Evolutionary conservation across 2,797 vertebrate genomes (phyloP).

Genomic region (Dendrocincla tyrannina): DNA sequence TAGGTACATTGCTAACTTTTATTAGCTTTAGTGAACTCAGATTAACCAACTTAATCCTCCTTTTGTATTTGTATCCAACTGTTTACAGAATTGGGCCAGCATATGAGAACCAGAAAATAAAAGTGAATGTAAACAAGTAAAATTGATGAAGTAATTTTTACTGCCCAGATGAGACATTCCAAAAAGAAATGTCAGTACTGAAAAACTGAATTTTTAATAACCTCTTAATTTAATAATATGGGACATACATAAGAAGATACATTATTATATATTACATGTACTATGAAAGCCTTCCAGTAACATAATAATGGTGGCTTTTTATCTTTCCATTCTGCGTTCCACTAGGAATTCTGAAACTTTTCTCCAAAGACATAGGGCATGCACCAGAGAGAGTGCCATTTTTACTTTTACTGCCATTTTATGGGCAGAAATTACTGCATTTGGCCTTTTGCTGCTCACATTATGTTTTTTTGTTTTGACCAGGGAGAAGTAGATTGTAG

Average conservation of each 20-base stretch:
- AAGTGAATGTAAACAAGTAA: neutral
- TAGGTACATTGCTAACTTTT: neutral
- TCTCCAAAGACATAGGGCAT: neutral
- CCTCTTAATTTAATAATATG: neutral
- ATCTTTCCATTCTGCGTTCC: neutral
- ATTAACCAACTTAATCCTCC: neutral
- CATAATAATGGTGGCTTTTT: neutral
- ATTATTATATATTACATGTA: neutral
- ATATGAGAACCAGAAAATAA: neutral
- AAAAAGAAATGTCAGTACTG: neutral
- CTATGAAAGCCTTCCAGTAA: neutral
- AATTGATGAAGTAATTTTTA: neutral
- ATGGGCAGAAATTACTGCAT: neutral
- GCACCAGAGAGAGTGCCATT: neutral
- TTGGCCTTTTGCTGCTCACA: neutral
- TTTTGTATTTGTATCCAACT: neutral
- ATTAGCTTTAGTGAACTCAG: neutral
- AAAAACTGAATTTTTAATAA: neutral
- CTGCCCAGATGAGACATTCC: neutral
- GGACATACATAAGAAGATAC: neutral
- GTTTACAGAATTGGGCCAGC: neutral
- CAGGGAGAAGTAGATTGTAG: neutral
- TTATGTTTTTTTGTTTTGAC: neutral
- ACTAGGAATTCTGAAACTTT: neutral
- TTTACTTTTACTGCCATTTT: neutral